Evolutionary conservation across 2,113 vertebrate genomes (phyloP).

Genomic region (Gymnorhina tibicen): DNA sequence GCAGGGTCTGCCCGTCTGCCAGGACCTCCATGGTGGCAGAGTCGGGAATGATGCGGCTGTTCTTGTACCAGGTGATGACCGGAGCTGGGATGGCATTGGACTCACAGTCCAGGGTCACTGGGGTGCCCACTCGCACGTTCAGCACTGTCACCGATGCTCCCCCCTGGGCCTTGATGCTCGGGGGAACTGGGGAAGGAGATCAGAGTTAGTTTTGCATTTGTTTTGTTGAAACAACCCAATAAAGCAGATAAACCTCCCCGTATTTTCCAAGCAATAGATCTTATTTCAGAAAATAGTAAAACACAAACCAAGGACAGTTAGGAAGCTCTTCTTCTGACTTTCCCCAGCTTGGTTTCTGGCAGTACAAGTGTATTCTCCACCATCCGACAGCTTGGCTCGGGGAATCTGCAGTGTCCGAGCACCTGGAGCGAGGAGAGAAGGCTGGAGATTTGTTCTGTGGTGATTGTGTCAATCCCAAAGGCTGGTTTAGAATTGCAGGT

Average conservation of each 20-base stretch:
- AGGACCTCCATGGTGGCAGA: conserved; percentile 73
- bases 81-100: conserved; percentile 91
- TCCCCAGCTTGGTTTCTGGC: conserved; percentile 91
- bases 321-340: conserved; percentile 83
- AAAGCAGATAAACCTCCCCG: neutral
- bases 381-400: conserved; percentile 85
- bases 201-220: neutral
- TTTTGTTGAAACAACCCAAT: neutral
- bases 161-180: conserved; percentile 84
- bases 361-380: conserved; percentile 88
- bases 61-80: conserved; percentile 91
- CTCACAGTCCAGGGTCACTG: conserved; percentile 82
- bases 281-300: neutral
- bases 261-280: neutral
- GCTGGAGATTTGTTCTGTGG: neutral
- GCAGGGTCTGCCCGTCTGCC: conserved; percentile 80
- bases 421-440: conserved; percentile 67
- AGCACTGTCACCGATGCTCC: conserved; percentile 79
- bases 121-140: conserved; percentile 76
- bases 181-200: conserved; percentile 79
- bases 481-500: neutral
- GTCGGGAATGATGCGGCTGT: conserved; percentile 75
- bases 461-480: neutral
- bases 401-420: conserved; percentile 89
- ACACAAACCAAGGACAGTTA: conserved; percentile 88